phyloP scores from a whole-genome alignment of 2,113 vertebrate species.

The Brachypteracias leptosomus region DNA sequence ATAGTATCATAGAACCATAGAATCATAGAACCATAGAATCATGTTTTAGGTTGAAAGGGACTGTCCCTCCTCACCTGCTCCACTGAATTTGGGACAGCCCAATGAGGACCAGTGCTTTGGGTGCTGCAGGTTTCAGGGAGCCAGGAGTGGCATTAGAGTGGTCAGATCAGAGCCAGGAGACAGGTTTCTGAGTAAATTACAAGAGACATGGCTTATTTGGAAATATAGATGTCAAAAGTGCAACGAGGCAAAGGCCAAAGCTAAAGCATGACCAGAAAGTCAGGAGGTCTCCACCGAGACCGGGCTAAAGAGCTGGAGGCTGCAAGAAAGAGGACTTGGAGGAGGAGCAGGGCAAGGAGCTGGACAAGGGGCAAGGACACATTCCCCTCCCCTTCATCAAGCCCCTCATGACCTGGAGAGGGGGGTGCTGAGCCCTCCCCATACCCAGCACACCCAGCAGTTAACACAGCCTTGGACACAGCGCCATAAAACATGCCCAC shows the following conservation, averaged over 20 bases:
- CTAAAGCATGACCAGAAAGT: not conserved
- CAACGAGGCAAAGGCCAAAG: not conserved
- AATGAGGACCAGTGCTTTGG: not conserved
- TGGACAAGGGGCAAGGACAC: too few species aligned
- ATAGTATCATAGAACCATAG: not conserved
- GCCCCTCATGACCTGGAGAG: rapidly evolving
- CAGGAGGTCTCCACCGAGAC: not conserved
- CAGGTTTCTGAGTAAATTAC: not conserved
- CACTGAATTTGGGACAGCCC: not conserved
- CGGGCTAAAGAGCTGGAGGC: not conserved
- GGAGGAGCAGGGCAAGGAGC: too few species aligned
- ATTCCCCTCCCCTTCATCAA: rapidly evolving
- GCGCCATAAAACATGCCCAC: not conserved
- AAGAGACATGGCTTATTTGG: not conserved
- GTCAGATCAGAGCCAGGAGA: not conserved
- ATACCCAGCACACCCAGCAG: not conserved
- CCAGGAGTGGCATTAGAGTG: not conserved
- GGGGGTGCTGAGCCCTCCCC: not conserved
- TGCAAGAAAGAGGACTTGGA: not conserved
- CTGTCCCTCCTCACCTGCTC: not conserved
- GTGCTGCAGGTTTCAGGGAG: not conserved
- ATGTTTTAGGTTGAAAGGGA: not conserved
- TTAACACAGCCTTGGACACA: not conserved
- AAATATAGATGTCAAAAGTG: not conserved
- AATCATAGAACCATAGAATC: not conserved